phyloP scores from a whole-genome alignment of 92 coral and sea anemone species.

The Zoanthus sociatus region DNA sequence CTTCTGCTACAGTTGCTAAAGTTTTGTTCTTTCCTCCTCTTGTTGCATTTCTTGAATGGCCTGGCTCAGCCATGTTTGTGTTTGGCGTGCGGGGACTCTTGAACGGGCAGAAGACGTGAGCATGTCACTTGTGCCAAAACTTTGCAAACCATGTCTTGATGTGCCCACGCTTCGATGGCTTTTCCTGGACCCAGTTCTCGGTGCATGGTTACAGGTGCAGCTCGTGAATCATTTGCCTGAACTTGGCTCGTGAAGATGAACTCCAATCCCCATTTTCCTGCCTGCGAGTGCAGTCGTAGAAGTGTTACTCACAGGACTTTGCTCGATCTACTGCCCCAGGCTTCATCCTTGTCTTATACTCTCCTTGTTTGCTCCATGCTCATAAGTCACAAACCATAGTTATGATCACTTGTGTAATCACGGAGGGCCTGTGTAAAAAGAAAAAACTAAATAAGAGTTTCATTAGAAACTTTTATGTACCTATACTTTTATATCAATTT shows the following conservation, averaged over 20 bases:
- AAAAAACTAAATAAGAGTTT: conserved; percentile 18
- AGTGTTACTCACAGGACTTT: conserved; percentile 70
- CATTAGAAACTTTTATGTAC: background rate
- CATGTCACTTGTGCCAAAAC: conserved; percentile 40
- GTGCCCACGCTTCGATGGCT: conserved; percentile 33
- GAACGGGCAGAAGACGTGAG: conserved; percentile 60
- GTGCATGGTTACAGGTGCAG: conserved; percentile 50
- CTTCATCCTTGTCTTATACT: conserved; percentile 53
- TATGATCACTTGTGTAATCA: conserved; percentile 62
- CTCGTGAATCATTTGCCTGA: conserved; percentile 62
- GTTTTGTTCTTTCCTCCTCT: conserved; percentile 69
- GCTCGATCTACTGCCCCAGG: conserved; percentile 54
- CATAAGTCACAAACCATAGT: conserved; percentile 58
- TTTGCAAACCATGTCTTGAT: conserved; percentile 50
- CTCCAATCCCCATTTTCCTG: conserved; percentile 57
- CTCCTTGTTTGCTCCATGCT: conserved; percentile 51
- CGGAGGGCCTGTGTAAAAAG: conserved; percentile 43
- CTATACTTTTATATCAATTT: background rate
- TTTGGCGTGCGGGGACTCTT: conserved; percentile 48
- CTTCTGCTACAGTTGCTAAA: conserved; percentile 68
- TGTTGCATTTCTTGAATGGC: conserved; percentile 73
- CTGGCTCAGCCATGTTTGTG: conserved; percentile 72
- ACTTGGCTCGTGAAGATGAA: conserved; percentile 51
- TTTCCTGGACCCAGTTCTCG: conserved; percentile 55
- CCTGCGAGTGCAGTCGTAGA: conserved; percentile 66